A percentile compares a stretch with the other conserved stretches of the same genome.
Evolutionary conservation across 1,140 invertebrate genomes (phyloP).

Genomic region (Popillia japonica): DNA sequence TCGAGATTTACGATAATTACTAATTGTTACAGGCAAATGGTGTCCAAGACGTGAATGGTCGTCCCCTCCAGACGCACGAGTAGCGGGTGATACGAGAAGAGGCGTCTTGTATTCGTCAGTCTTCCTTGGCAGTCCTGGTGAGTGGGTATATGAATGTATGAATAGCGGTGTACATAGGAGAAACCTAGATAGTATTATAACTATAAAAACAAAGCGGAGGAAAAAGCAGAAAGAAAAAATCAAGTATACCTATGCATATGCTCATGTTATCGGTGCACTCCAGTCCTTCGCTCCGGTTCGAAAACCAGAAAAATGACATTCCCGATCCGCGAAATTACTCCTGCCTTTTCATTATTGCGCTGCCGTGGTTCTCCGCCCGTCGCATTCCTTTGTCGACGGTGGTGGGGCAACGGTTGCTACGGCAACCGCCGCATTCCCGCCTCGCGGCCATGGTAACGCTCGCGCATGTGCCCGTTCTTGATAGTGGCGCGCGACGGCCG

Average conservation of each 20-base stretch:
- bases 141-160: conserved; percentile 60
- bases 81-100: conserved; percentile 76
- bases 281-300: conserved; percentile 20
- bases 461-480: conserved; percentile 56
- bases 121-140: conserved; percentile 88
- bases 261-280: conserved; percentile 21
- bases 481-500: conserved; percentile 52
- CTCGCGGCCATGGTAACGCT: conserved; percentile 61
- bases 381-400: conserved; percentile 57
- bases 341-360: conserved; percentile 48
- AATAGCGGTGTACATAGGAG: background rate
- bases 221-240: background rate
- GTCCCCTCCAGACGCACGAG: conserved; percentile 79
- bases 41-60: conserved; percentile 88
- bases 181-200: background rate
- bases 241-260: conserved; percentile 3
- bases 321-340: conserved; percentile 51
- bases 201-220: background rate
- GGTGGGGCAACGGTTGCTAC: conserved; percentile 59
- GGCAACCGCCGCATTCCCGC: conserved; percentile 63
- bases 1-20: background rate
- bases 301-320: conserved; percentile 49
- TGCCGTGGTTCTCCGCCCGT: conserved; percentile 46
- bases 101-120: conserved; percentile 85
- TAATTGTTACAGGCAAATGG: conserved; percentile 80